These are phyloP conservation scores for Anastrepha ludens DNA, from an alignment of 1,140 invertebrate species.

Conservation along the genomic window DNA sequence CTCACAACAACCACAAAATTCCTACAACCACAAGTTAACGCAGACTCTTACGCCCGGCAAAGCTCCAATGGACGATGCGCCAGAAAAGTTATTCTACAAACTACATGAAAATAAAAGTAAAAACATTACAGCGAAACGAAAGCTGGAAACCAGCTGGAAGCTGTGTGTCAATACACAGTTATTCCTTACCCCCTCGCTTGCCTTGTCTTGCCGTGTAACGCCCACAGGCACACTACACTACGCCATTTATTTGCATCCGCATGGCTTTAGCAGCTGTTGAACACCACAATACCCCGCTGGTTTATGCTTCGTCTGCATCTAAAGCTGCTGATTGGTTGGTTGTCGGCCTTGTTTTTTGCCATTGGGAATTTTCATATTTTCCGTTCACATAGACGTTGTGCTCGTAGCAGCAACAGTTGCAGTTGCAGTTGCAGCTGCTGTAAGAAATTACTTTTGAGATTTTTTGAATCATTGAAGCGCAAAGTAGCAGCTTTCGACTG, in stretches of 20 bases:
- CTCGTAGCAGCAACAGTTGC: background rate
- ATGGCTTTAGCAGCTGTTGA: constrained; percentile 16
- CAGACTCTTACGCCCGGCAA: background rate
- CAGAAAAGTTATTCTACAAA: background rate
- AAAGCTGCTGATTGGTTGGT: background rate
- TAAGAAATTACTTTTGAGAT: constrained; percentile 42
- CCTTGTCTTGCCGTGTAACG: background rate
- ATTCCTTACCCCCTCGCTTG: no score
- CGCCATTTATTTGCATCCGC: background rate
- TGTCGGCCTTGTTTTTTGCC: background rate
- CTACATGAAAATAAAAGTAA: background rate
- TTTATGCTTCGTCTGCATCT: background rate
- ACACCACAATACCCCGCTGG: background rate
- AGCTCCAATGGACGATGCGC: background rate
- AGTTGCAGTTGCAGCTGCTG: constrained; percentile 31
- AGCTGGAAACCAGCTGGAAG: background rate
- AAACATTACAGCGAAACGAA: constrained; percentile 5
- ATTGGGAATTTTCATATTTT: constrained; percentile 36
- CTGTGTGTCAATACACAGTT: background rate
- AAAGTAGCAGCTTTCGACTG: constrained; percentile 3
- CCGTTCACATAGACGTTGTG: background rate
- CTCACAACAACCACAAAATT: background rate
- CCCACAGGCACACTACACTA: background rate
- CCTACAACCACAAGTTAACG: no score
- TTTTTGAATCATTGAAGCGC: constrained; percentile 40